These are phyloP conservation scores for Cydia amplana DNA, from an alignment of 1,140 invertebrate genomes.

Conservation along the genomic window DNA sequence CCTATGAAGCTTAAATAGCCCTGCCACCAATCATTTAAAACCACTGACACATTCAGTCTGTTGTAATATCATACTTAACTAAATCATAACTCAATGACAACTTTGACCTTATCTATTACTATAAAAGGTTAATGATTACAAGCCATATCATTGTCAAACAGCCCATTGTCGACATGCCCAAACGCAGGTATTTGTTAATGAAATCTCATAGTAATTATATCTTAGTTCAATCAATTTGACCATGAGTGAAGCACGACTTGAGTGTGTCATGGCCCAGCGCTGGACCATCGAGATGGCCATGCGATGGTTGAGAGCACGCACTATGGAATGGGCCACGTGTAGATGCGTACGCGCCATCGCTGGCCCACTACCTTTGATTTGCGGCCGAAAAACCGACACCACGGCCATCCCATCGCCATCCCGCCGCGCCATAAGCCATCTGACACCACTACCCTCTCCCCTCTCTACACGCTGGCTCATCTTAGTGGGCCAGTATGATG, in stretches of 20 bases:
- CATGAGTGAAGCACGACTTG: not conserved
- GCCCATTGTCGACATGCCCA: conserved; percentile 14
- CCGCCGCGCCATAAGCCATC: no score
- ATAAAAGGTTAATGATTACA: conserved; percentile 32
- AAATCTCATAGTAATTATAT: conserved; percentile 21
- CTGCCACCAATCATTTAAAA: not conserved
- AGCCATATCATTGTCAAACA: conserved; percentile 29
- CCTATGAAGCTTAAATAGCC: not conserved
- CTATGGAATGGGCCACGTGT: no score
- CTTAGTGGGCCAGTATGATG: no score
- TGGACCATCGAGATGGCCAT: no score
- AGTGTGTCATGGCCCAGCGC: not conserved
- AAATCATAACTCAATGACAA: conserved; percentile 14
- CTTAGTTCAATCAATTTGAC: conserved; percentile 3
- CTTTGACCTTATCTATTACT: not conserved
- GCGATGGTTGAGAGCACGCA: no score
- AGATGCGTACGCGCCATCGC: no score
- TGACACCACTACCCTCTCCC: no score
- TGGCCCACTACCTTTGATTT: no score
- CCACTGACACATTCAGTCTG: not conserved
- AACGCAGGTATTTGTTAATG: conserved; percentile 11
- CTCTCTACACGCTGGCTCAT: no score
- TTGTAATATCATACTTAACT: not conserved
- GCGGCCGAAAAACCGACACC: no score
- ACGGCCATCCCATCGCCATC: no score